Percentiles rank a stretch among this genome's conserved stretches.
phyloP scores from a whole-genome alignment of 2,113 vertebrate genomes.

The Laticauda laticaudata region DNA sequence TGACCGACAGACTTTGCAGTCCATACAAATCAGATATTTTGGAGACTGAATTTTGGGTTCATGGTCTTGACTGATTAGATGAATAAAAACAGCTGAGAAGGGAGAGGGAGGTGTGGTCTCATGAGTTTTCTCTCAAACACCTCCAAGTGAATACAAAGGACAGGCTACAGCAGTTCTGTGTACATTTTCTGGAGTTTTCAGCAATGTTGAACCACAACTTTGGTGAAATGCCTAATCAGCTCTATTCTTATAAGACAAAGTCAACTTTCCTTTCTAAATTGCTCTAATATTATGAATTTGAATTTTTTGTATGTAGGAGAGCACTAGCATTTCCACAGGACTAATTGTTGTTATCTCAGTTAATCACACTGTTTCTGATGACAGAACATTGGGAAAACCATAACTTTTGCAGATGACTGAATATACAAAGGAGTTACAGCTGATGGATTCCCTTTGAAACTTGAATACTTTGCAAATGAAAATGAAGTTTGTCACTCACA shows the following conservation, averaged over 20 bases:
- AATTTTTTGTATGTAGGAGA: neutral
- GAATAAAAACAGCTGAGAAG: neutral
- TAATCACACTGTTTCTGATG: neutral
- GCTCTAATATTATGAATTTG: neutral
- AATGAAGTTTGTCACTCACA: neutral
- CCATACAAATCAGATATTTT: neutral
- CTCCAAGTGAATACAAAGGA: slow-evolving; percentile 10
- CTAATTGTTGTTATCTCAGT: neutral
- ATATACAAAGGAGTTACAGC: neutral
- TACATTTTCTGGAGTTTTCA: slow-evolving; percentile 1
- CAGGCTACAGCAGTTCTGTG: slow-evolving; percentile 10
- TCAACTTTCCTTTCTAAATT: neutral
- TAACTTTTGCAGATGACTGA: neutral
- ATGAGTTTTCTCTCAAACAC: neutral
- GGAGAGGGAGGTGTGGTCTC: neutral
- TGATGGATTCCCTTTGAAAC: neutral
- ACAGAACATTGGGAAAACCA: neutral
- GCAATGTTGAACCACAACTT: neutral
- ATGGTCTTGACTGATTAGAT: neutral
- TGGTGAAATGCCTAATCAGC: neutral
- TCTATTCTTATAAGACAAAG: neutral
- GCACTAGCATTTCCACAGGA: neutral
- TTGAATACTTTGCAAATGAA: neutral
- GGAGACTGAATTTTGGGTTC: neutral
- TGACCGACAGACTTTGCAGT: neutral